Evolutionary conservation across 2,113 vertebrate genomes (phyloP), one percentile per base, ranked within the genome.

Genomic region (Poeciliopsis prolifica): DNA sequence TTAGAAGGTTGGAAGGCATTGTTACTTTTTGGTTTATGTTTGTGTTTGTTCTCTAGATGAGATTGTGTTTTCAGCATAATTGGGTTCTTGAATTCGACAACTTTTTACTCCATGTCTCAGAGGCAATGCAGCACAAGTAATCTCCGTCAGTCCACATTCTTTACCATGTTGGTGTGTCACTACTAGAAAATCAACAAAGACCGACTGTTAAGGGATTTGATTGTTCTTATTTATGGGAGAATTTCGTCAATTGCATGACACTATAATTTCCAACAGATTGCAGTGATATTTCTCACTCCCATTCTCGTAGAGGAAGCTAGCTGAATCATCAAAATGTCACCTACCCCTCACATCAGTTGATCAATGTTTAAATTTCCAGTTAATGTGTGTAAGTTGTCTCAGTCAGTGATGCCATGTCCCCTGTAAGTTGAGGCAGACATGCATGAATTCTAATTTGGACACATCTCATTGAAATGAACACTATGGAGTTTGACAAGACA

Each of bases 71-170:
- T 71, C 85, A 76, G 87, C 86, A 77, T 90, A 90, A 93, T 82
- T 79, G 85, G 87, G 89, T 93, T 91, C 81, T 83, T 83, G 88
- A 31, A 74, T 68, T 77, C 82, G 69, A 51, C 85, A 90, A 91
- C 87, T 87, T 83, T 80, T 86, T 65, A 71, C 79, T 87, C 80
- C 76, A 85, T 91, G 89, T 91, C 89, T 90, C 88, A 89, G 80
- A 80, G 88, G 90, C 82, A 77, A 87, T 82, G 80, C 82, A 71
- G 85, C 89, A 87, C 88, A 90, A 91, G 89, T 86, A 79, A 80
- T 81, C 90, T 84, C 82, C 74, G 69, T 81, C 88, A 77, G 85
- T 78, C 86, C 24, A 78, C 76, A 84, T 84, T 84, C 81, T 72
- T 63, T 48, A 24, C 82, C 74, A 81, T 89, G 82, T 83, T 82